phyloP scores from a whole-genome alignment of 2,888 invertebrate genomes.

The Kryphioiulus occultus region DNA sequence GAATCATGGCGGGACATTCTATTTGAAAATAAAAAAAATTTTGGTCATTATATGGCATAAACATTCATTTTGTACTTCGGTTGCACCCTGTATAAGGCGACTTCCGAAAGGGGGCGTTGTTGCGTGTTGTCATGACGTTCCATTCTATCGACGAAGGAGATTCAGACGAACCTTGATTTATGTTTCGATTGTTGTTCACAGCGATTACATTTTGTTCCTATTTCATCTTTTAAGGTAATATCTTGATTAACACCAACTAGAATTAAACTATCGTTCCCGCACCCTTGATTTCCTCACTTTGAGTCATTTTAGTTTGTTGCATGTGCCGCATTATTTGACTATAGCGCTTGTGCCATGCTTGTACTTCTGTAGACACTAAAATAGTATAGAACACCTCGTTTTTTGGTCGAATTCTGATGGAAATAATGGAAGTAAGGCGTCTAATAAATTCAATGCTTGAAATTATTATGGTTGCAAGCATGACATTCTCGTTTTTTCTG shows the following conservation, averaged over 20 bases:
- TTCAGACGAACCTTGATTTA: background rate
- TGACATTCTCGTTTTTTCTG: too few relatives aligned
- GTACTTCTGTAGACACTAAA: background rate
- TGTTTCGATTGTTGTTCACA: background rate
- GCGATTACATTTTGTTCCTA: background rate
- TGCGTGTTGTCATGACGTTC: background rate
- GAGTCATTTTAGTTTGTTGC: background rate
- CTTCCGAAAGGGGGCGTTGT: background rate
- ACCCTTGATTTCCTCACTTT: background rate
- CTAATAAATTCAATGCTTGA: too few relatives aligned
- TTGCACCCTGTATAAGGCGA: background rate
- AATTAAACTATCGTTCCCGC: background rate
- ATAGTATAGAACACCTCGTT: background rate
- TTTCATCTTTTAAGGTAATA: background rate
- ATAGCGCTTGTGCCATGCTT: background rate
- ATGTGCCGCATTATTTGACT: background rate
- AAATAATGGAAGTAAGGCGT: too few relatives aligned
- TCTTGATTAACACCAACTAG: background rate
- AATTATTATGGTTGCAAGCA: too few relatives aligned
- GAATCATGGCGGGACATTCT: slow-evolving; percentile 24
- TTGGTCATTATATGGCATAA: background rate
- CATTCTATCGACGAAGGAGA: background rate
- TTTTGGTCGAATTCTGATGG: background rate
- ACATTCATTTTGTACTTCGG: background rate
- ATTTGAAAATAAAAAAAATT: slow-evolving; percentile 1